phyloP scores from a whole-genome alignment of 2,888 invertebrate species.

The Nemoura dubitans region DNA sequence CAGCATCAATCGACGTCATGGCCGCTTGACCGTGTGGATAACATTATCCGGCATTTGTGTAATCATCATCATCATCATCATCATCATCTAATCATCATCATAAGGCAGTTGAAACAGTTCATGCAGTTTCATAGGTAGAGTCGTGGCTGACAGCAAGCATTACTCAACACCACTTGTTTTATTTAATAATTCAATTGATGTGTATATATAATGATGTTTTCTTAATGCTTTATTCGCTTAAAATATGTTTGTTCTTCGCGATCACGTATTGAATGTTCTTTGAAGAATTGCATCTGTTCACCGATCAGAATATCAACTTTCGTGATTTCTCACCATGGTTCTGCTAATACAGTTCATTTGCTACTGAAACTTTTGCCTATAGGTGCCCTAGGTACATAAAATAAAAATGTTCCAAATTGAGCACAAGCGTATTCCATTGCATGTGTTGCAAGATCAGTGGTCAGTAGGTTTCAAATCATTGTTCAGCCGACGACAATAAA shows the following conservation, averaged over 20 bases:
- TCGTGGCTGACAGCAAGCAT: not conserved
- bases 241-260: not conserved
- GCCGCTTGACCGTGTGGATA: not conserved
- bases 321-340: too few species aligned
- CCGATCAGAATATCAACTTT: not conserved
- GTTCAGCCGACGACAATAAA: not conserved
- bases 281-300: not conserved
- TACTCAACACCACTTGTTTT: not conserved
- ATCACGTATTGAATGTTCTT: not conserved
- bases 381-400: not conserved
- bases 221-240: not conserved
- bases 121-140: not conserved
- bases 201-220: not conserved
- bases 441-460: not conserved
- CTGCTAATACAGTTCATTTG: too few species aligned
- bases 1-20: not conserved
- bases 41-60: not conserved
- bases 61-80: conserved; percentile 3
- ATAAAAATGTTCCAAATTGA: not conserved
- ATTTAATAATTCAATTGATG: conserved; percentile 1
- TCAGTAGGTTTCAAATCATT: not conserved
- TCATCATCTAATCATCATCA: not conserved
- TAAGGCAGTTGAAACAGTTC: not conserved
- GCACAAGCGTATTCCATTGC: not conserved
- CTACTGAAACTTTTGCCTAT: too few species aligned